Evolutionary conservation across 1,140 invertebrate genomes (phyloP), one percentile per base, ranked within the genome.

Genomic region (Heterodera carotae): DNA sequence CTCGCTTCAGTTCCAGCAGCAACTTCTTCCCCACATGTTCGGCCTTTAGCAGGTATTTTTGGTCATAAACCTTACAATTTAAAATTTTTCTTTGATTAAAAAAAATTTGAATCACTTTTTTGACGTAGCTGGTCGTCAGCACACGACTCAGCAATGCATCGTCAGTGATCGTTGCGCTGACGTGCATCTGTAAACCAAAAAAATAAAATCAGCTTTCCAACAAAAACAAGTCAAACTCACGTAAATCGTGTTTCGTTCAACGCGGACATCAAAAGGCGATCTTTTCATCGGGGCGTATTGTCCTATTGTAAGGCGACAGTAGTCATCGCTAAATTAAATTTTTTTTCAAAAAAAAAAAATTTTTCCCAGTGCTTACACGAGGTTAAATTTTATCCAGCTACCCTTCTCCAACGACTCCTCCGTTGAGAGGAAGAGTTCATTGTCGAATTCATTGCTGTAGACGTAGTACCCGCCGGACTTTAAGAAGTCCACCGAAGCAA

Each of bases 371-470:
- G 60, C 33, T 34, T 34, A 66, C 62, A 31, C 0, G 27, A 66
- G 10, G 62, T 66, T 66, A n/a, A 66, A 66, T 12, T 66, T 66
- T 31, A 66, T 66, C 62, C 62, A 66, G 25, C 10, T 66, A 12
- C 29, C 62, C 27, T 31, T 12, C 62, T 66, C 62, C 29, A 66
- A 10, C 33, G 5, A 4, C 62, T 31, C 62, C 12, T 34, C n/a
- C n/a, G 62, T 12, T 2, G 12, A 15, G 10, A 66, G 62, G 62
- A 15, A 66, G 29, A 66, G 29, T 66, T 66, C 62, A 10, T 6
- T 66, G 29, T 66, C 62, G 12, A 66, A 66, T 22, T 66, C 29
- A 22, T 66, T 66, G 62, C 29, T 66, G 62, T 66, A 66, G 62
- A 66, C 62, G 62, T 66, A 66, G 27, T 66, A 66, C n/a, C 62